Evolutionary conservation across 2,888 invertebrate genomes (phyloP).

Genomic region (Dione juno): DNA sequence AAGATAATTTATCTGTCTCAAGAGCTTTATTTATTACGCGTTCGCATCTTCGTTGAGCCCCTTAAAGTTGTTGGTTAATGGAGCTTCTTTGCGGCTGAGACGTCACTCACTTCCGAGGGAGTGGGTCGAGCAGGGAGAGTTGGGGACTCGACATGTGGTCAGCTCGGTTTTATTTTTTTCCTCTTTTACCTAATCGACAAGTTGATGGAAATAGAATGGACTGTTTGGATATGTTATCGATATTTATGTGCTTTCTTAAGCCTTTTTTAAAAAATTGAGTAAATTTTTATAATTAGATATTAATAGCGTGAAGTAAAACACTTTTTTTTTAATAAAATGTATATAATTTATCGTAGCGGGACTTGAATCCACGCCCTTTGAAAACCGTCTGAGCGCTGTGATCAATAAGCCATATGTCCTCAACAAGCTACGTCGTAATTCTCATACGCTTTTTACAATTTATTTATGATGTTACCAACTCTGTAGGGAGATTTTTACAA

Average conservation of each 20-base stretch:
- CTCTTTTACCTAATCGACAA: constrained; percentile 61
- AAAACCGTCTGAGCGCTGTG: too few relatives aligned
- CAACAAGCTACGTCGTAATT: too few relatives aligned
- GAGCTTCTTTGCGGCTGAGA: constrained; percentile 73
- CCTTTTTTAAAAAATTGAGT: constrained; percentile 27
- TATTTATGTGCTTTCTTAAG: constrained; percentile 35
- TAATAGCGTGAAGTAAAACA: neutral
- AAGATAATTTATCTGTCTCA: constrained; percentile 83
- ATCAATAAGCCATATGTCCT: too few relatives aligned
- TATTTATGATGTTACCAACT: too few relatives aligned
- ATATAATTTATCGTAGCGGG: too few relatives aligned
- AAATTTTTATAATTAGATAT: neutral
- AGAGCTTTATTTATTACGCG: constrained; percentile 81
- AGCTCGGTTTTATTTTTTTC: constrained; percentile 64
- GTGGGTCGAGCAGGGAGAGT: constrained; percentile 40
- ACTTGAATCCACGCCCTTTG: too few relatives aligned
- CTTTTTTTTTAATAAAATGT: neutral
- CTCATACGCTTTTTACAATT: too few relatives aligned
- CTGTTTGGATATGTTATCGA: constrained; percentile 50
- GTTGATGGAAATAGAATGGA: constrained; percentile 68
- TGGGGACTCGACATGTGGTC: constrained; percentile 57
- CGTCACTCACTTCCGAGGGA: constrained; percentile 64
- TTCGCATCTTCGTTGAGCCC: constrained; percentile 77
- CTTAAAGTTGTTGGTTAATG: constrained; percentile 79
- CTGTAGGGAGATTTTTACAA: too few relatives aligned